Evolutionary conservation across 2,888 invertebrate species (phyloP), one percentile per base, ranked within the genome.

Genomic region (Spicauda simplicius): DNA sequence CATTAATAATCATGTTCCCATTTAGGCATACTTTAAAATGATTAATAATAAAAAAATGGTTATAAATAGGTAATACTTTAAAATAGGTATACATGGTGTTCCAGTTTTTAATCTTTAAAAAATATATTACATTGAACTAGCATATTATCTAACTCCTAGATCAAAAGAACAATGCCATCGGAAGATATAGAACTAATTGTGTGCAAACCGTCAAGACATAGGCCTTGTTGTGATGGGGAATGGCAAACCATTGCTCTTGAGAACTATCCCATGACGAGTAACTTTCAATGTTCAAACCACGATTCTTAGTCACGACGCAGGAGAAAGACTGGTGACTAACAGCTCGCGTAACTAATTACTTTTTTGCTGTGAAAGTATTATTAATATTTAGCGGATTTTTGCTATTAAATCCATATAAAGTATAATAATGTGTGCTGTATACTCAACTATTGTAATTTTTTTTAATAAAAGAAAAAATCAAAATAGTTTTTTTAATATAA

Each of bases 291-390:
- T 58, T 19, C 19, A 58, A 25, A 45, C 19, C 58, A 58, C 58
- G 58, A 45, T 58, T 58, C 20, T 20, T 8, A 58, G 58, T 58
- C 58, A 58, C 58, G 58, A 58, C 11, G 45, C n/a, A 45, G 45
- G 45, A 45, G 45, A 45, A 45, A 45, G 45, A 45, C 45, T n/a
- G 5, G 45, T 45, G n/a, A n/a, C 45, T 45, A 45, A n/a, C n/a
- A n/a, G 12, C 14, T 45, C n/a, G 45, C n/a, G 45, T 45, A 45
- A n/a, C n/a, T 45, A 45, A 45, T 45, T 45, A 45, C 12, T 45
- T 45, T 45, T 45, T 45, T 14, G 41, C 2, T 45, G 41, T 14
- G 41, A 45, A 45, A 14, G 41, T 45, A 45, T 14, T 14, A 45
- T 7, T 14, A 14, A 45, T 14, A 45, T 45, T 45, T 45, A 1